A percentile compares a stretch with the other conserved stretches of the same genome.
Conservation (phyloP, 2,113 vertebrate species). For the Chaetodon trifascialis region DNA sequence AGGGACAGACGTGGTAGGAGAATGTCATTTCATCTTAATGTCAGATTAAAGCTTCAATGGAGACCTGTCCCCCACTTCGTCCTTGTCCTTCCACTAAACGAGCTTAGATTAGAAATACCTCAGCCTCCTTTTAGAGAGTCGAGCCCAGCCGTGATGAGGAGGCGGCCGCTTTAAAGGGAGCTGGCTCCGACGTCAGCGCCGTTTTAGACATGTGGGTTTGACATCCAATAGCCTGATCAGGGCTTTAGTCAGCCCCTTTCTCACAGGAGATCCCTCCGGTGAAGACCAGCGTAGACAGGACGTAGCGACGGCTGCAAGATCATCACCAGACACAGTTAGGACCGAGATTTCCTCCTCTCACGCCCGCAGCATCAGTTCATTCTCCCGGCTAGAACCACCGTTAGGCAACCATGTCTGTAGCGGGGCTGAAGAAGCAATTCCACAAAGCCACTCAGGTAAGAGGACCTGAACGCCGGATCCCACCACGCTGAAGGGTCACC, state of each 20-base stretch:
- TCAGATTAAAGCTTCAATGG: not conserved
- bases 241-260: conserved; percentile 60
- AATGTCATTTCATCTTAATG: not conserved
- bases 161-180: conserved; percentile 73
- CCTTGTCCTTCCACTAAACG: not conserved
- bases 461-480: not conserved
- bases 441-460: conserved; percentile 93
- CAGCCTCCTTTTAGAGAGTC: not conserved
- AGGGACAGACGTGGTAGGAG: not conserved
- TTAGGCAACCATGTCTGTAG: conserved; percentile 87
- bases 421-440: conserved; percentile 91
- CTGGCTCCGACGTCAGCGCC: conserved; percentile 73
- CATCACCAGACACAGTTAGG: conserved; percentile 33
- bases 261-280: conserved; percentile 75
- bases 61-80: not conserved
- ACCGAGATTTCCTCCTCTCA: conserved; percentile 33
- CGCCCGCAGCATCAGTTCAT: conserved; percentile 19
- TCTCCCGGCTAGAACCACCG: conserved; percentile 36
- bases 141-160: not conserved
- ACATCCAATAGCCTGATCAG: conserved; percentile 71
- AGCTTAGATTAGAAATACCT: conserved; percentile 16
- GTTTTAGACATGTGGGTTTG: conserved; percentile 65
- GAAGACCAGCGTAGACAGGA: conserved; percentile 59
- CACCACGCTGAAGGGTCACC: not conserved
- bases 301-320: conserved; percentile 52